Base-by-base conservation (phyloP, 2,797 vertebrate species). In the Takifugu ocellatus region DNA sequence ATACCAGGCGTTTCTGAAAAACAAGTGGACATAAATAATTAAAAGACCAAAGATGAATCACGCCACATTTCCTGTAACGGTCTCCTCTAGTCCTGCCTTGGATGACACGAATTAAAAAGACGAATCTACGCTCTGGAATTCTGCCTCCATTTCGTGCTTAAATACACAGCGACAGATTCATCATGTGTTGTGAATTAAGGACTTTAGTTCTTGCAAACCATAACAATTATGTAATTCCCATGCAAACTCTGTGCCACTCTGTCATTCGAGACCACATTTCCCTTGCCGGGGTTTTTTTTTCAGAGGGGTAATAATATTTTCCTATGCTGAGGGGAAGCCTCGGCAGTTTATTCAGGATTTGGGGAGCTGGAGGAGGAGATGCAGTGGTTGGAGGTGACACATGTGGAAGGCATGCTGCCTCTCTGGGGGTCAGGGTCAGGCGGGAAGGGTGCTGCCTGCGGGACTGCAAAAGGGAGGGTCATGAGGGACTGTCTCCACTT, bases 141-240 rank as follows among this genome's bases (percentile, higher is more conserved):
- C 87, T 44, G 84, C 90, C 88, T 92, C 86, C 87, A 92, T 92
- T 92, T 91, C 63, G 78, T 87, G 90, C 90, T 87, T 56, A 79
- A 93, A 92, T 77, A 75, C 84, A 87, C 85, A 81, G 85, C 86
- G 91, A 92, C 91, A 90, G 89, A 81, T 86, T 83, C 87, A 82
- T 93, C 92, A 88, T 87, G 84, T 93, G 92, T 92, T 92, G 89
- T 72, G 83, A 91, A 91, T 94, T 92, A 94, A 87, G 78, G 87
- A 90, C 89, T 88, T 88, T 89, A 90, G 70, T 74, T 66, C 88
- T 91, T 78, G 84, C 90, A 91, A 92, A 93, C 90, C 86, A 79
- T 91, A 92, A 90, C 92, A 93, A 90, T 94, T 93, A 92, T 93
- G 87, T 86, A 92, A 92, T 91, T 90, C 91, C 90, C 90, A 90